phyloP scores from a whole-genome alignment of 2,113 vertebrate species.

The Cricetomys ansorgei region DNA sequence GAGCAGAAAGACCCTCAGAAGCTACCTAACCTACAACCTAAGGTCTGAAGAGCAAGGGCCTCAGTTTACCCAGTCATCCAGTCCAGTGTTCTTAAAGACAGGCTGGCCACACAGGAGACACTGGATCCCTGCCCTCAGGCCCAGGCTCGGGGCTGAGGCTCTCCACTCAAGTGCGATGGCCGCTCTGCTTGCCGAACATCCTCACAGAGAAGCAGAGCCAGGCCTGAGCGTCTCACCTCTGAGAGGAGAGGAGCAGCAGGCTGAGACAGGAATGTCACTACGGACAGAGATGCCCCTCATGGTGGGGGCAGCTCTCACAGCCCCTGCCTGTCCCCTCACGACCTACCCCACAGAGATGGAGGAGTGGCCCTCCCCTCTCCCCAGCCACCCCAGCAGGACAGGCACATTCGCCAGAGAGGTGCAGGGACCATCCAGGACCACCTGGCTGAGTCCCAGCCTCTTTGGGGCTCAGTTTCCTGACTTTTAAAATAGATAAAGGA shows the following conservation, averaged over 20 bases:
- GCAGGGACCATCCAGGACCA: not conserved
- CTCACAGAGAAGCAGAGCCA: not conserved
- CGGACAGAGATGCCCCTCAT: not conserved
- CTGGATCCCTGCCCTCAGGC: too few relatives aligned
- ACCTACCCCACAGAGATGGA: not conserved
- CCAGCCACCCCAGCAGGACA: not conserved
- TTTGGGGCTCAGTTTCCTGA: not conserved
- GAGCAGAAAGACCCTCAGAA: not conserved
- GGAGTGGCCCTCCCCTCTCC: too few relatives aligned
- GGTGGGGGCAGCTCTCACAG: not conserved
- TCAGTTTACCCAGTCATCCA: not conserved
- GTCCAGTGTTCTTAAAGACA: not conserved
- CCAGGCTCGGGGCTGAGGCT: not conserved
- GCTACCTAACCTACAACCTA: not conserved
- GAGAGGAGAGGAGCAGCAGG: not conserved
- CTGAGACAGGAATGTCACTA: too few relatives aligned
- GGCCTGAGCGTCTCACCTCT: rapidly evolving
- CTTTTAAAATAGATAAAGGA: not conserved
- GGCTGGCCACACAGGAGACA: not conserved
- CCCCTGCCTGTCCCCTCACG: rapidly evolving
- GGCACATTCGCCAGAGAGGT: not conserved
- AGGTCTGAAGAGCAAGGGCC: not conserved
- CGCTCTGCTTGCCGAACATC: rapidly evolving
- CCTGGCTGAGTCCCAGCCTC: not conserved
- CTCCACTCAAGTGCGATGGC: not conserved